These are phyloP conservation scores for Falco concolor DNA, from an alignment of 2,797 vertebrate species.

Conservation along the genomic window DNA sequence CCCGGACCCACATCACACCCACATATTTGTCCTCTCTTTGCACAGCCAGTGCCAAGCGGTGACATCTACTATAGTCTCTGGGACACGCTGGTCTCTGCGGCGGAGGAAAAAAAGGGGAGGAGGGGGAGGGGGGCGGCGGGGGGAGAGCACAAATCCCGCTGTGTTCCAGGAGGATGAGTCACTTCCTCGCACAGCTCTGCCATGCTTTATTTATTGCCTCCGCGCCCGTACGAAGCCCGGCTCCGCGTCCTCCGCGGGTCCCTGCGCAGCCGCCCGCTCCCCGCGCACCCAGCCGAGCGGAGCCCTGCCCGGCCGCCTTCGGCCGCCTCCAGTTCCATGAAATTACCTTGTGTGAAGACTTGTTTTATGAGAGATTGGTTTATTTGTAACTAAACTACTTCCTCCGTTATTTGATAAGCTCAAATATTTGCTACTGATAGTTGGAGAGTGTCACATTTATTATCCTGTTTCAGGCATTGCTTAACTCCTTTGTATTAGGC, in stretches of 20 bases:
- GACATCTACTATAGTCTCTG: slow-evolving; percentile 79
- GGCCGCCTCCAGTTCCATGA: slow-evolving; percentile 77
- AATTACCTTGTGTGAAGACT: slow-evolving; percentile 77
- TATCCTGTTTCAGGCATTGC: slow-evolving; percentile 73
- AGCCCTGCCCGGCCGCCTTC: slow-evolving; percentile 73
- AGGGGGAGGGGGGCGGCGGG: not conserved
- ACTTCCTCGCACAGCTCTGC: slow-evolving; percentile 76
- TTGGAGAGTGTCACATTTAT: slow-evolving; percentile 81
- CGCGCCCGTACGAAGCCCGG: slow-evolving; percentile 63
- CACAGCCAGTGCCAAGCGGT: slow-evolving; percentile 79
- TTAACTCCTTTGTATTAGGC: slow-evolving; percentile 59
- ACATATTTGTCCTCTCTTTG: slow-evolving; percentile 73
- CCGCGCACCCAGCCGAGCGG: slow-evolving; percentile 7
- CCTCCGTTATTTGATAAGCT: slow-evolving; percentile 83
- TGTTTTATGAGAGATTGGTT: slow-evolving; percentile 82
- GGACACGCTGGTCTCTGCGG: slow-evolving; percentile 71
- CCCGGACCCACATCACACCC: slow-evolving; percentile 63
- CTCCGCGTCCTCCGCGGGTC: not conserved
- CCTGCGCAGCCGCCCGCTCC: too few relatives aligned
- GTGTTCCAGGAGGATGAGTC: slow-evolving; percentile 77
- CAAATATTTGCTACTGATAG: slow-evolving; percentile 84
- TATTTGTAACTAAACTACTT: slow-evolving; percentile 85
- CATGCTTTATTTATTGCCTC: slow-evolving; percentile 76
- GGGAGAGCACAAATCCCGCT: slow-evolving; percentile 66
- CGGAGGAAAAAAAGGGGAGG: not conserved